Evolutionary conservation across 2,113 vertebrate genomes (phyloP), one percentile per base, ranked within the genome.

Genomic region (Athene noctua): DNA sequence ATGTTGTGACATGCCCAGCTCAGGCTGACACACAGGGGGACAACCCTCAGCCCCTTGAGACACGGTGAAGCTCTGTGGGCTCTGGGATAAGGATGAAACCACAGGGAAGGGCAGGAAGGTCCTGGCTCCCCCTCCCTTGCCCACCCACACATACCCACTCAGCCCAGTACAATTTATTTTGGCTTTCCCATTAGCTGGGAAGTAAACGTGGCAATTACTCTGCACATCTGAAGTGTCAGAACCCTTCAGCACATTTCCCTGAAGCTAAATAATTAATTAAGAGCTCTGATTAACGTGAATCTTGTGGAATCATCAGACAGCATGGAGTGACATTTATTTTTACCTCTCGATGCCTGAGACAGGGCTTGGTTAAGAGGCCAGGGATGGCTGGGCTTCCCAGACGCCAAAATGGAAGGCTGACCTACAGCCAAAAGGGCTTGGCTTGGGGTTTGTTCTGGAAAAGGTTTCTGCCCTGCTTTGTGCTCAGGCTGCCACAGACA

Each of bases 261-360:
- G n/a, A 77, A 89, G 66, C 40, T 92, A 87, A 94, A 92, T 92
- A 92, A 96, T 94, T 94, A 94, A 97, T 79, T 78, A 71, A 72
- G 62, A 18, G 40, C 49, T 89, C 80, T 75, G 88, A 94, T 85
- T 46, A 81, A 49, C 4, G 3, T 40, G 57, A 91, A 88, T 65
- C 51, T 78, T 14, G 42, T 73, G 61, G 75, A 84, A 81, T 55
- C 57, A 40, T 47, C 86, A 84, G 47, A 36, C 36, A 80, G 52
- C 2, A 0, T 1, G 4, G 15, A 78, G 13, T 63, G 77, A 87
- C 61, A 84, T 92, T 89, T 83, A 46, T 88, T 86, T 96, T 75
- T 87, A 80, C 72, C 42, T 89, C 72, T 78, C 6, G 4, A 17
- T 1, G 4, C 36, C 47, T 72, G 57, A 85, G 52, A 73, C 1